Base-by-base conservation (phyloP, 2,888 invertebrate genomes). In the Apantesis nais region DNA sequence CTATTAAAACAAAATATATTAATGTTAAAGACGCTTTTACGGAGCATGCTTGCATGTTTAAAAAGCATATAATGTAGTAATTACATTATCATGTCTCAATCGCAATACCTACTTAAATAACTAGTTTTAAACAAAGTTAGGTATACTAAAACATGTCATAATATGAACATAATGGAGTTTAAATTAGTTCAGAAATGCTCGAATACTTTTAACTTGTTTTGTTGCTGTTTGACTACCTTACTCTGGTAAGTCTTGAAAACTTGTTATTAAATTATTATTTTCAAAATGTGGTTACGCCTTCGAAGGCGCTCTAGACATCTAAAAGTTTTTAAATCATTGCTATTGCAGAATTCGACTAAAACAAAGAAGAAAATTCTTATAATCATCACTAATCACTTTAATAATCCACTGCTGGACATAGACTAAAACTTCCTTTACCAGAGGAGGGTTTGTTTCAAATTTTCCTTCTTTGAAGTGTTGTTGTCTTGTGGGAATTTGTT, bases 1-100 rank as follows among this genome's bases (percentile, higher is more conserved):
- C 95, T 96, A 81, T 39, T 63, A 55, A 66, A 55, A 58, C 29
- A 29, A 4, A 65, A 52, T 52, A 22, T 2, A n/a, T n/a, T n/a
- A 16, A 12, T 65, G 34, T 12, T 65, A n/a, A 63, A 25, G 3
- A 22, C n/a, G 11, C n/a, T 2, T 55, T 55, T 12, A n/a, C 12
- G 8, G 22, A 52, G 48, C 3, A 48, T 22, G 22, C 8, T 9
- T 22, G 22, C 16, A 48, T 19, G 19, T 44, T 48, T 48, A 48
- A 48, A 48, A 48, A 48, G 48, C 22, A 4, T 41, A 41, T 41
- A 41, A 22, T 8, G 22, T 48, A 34, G 34, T 5, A 34, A 34
- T 34, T 39, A 39, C 39, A 44, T 48, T 48, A 48, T 22, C 19
- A 8, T 48, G 22, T 48, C 19, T 19, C 22, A 1, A 5, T 22